Evolutionary conservation across 92 coral and sea anemone genomes (phyloP).

Genomic region (Ricordea florida): DNA sequence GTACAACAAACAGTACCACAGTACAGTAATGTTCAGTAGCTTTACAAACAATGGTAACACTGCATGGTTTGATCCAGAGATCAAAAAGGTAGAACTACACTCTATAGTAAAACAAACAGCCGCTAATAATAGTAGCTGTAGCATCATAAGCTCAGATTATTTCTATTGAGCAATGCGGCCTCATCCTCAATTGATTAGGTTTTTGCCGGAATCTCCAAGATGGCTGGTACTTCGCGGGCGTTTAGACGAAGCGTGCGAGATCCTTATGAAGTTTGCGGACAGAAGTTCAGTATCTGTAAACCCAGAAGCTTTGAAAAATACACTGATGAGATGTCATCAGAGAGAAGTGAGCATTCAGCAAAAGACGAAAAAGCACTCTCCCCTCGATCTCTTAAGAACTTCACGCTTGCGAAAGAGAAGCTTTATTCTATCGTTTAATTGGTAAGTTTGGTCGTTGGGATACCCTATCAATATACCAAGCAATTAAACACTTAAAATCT

Average conservation of each 20-base stretch:
- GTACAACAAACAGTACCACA: no score
- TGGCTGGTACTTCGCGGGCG: slow-evolving; percentile 51
- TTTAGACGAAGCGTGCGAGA: slow-evolving; percentile 18
- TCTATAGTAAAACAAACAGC: no score
- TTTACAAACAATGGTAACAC: no score
- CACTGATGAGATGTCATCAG: background rate
- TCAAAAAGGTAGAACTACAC: no score
- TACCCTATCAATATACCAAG: background rate
- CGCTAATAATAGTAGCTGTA: background rate
- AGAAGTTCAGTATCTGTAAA: slow-evolving; percentile 7
- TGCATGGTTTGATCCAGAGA: no score
- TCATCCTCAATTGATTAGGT: background rate
- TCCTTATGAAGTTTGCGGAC: slow-evolving; percentile 23
- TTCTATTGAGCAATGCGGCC: background rate
- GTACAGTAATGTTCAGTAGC: no score
- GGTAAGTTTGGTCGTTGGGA: background rate
- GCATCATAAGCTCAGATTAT: background rate
- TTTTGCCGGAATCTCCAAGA: slow-evolving; percentile 63
- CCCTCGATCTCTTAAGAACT: background rate
- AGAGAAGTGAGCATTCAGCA: background rate
- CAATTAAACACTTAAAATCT: background rate
- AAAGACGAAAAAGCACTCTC: background rate
- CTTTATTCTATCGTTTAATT: slow-evolving; percentile 1
- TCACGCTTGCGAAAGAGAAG: slow-evolving; percentile 9
- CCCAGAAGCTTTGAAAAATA: slow-evolving; percentile 1